A percentile compares a stretch with the other conserved stretches of the same genome.
phyloP scores from a whole-genome alignment of 2,113 vertebrate genomes.

The Gadus macrocephalus region DNA sequence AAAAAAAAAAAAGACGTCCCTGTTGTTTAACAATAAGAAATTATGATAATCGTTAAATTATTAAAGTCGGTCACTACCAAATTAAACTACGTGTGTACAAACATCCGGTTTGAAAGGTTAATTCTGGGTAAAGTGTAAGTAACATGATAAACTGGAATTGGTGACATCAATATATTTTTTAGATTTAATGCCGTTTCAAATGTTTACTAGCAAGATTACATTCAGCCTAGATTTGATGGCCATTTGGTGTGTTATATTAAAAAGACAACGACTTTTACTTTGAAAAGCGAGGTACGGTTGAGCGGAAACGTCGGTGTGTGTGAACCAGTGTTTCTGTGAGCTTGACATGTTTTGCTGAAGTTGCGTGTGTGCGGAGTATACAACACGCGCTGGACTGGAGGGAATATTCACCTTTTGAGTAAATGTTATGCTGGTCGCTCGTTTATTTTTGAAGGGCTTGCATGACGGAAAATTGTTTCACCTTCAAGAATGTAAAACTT shows the following conservation, averaged over 20 bases:
- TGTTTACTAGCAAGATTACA: neutral
- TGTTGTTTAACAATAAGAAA: too few species aligned
- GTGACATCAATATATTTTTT: too few species aligned
- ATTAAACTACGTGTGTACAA: too few species aligned
- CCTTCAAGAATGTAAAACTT: neutral
- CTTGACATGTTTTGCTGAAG: neutral
- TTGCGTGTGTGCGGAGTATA: neutral
- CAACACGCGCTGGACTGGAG: neutral
- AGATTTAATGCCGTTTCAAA: too few species aligned
- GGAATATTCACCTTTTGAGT: neutral
- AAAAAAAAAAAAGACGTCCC: too few species aligned
- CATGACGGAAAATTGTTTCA: neutral
- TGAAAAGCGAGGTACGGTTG: neutral
- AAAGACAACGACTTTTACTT: neutral
- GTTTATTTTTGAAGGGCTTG: neutral
- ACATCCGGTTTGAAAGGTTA: too few species aligned
- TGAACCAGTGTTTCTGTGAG: neutral
- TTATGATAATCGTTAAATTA: too few species aligned
- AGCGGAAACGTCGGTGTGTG: neutral
- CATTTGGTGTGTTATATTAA: neutral
- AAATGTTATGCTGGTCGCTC: neutral
- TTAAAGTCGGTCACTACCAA: too few species aligned
- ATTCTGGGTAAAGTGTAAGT: too few species aligned
- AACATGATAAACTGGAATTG: too few species aligned
- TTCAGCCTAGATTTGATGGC: neutral